Conservation (phyloP, 2,113 vertebrate genomes). For the Cryptomyrus ogoouensis region DNA sequence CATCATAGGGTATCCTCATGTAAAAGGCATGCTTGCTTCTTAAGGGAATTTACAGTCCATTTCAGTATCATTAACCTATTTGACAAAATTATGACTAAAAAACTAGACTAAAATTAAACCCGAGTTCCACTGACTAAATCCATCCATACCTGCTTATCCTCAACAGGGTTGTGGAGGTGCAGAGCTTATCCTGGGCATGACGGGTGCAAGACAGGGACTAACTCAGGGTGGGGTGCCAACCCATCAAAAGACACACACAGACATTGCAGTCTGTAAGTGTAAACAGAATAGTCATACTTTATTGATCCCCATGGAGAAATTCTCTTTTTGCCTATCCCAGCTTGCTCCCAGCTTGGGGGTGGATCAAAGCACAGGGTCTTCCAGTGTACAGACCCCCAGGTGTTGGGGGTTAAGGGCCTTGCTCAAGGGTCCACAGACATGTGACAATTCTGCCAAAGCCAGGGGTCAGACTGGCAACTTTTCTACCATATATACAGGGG, state of each 20-base stretch:
- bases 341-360: background rate
- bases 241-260: background rate
- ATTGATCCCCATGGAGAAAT: background rate
- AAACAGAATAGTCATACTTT: background rate
- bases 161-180: background rate
- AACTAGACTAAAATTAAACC: too few relatives aligned
- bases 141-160: background rate
- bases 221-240: background rate
- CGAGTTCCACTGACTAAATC: too few relatives aligned
- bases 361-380: background rate
- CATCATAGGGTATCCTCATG: too few relatives aligned
- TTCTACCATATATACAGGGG: background rate
- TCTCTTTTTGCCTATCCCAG: background rate
- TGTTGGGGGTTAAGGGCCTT: background rate
- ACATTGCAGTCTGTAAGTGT: background rate
- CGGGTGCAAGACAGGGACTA: background rate
- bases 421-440: background rate
- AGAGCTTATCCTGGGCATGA: background rate
- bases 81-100: too few relatives aligned
- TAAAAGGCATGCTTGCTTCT: too few relatives aligned
- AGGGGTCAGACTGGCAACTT: background rate
- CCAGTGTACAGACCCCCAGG: background rate
- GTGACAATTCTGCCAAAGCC: background rate
- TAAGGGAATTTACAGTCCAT: too few relatives aligned
- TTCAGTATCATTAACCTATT: too few relatives aligned